These are phyloP conservation scores for Latrodectus geometricus DNA, from an alignment of 1,140 invertebrate genomes.

Conservation along the genomic window DNA sequence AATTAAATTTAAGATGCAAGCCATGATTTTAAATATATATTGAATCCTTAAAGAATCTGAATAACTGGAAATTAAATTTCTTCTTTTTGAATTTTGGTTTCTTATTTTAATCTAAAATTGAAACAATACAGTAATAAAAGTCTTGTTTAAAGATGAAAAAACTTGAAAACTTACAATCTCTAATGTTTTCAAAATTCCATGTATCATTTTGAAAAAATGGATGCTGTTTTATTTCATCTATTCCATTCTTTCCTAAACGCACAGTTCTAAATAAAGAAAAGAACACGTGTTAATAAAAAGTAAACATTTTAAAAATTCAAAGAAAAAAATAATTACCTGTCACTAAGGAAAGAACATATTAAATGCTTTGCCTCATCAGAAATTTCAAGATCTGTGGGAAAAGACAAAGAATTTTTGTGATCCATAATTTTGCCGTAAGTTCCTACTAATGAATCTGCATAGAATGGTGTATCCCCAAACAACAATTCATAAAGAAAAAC, in stretches of 20 bases:
- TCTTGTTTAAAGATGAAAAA: not conserved
- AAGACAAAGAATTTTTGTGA: slow-evolving; percentile 93
- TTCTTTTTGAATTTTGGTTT: too few relatives aligned
- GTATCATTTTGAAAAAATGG: slow-evolving; percentile 96
- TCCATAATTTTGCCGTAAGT: slow-evolving; percentile 99
- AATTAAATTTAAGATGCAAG: slow-evolving; percentile 66
- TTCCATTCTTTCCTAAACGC: slow-evolving; percentile 91
- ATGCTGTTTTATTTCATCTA: slow-evolving; percentile 95
- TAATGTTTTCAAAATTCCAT: slow-evolving; percentile 96
- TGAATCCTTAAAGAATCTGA: too few relatives aligned
- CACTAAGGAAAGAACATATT: slow-evolving; percentile 93
- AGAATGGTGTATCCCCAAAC: slow-evolving; percentile 95
- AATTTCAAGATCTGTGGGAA: slow-evolving; percentile 94
- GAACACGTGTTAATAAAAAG: too few relatives aligned
- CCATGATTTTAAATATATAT: slow-evolving; percentile 71
- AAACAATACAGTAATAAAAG: not conserved
- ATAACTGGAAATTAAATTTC: too few relatives aligned
- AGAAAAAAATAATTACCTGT: slow-evolving; percentile 72
- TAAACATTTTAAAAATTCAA: slow-evolving; percentile 5
- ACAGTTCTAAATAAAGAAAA: slow-evolving; percentile 74
- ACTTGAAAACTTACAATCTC: slow-evolving; percentile 69
- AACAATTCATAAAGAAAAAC: slow-evolving; percentile 99
- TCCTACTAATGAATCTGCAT: slow-evolving; percentile 96
- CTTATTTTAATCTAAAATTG: too few relatives aligned
- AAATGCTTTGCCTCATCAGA: slow-evolving; percentile 90